phyloP scores from a whole-genome alignment of 1,140 invertebrate genomes.

The Dendrolimus punctatus region DNA sequence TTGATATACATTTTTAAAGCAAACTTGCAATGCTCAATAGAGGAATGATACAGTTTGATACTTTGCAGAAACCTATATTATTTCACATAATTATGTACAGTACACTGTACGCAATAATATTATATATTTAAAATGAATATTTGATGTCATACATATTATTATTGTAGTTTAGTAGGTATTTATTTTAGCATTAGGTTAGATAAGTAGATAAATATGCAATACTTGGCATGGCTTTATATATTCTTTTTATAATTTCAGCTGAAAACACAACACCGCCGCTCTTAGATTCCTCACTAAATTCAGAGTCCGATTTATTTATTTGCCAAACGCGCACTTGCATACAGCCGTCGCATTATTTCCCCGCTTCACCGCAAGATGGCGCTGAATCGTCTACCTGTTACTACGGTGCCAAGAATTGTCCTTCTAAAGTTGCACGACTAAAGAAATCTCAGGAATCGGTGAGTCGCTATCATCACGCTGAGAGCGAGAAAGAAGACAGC shows the following conservation, averaged over 20 bases:
- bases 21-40: no score
- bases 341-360: slow-evolving; percentile 57
- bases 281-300: slow-evolving; percentile 31
- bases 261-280: slow-evolving; percentile 50
- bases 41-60: no score
- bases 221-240: no score
- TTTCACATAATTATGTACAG: no score
- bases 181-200: no score
- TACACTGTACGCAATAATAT: no score
- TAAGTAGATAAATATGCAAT: no score
- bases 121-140: no score
- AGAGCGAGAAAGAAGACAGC: slow-evolving; percentile 46
- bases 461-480: slow-evolving; percentile 23
- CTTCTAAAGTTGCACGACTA: slow-evolving; percentile 47
- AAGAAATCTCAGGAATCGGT: slow-evolving; percentile 24
- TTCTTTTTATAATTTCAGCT: slow-evolving; percentile 27
- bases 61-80: no score
- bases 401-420: slow-evolving; percentile 49
- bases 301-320: slow-evolving; percentile 48
- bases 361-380: slow-evolving; percentile 27
- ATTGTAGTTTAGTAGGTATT: no score
- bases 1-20: no score
- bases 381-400: slow-evolving; percentile 34
- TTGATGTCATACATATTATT: no score
- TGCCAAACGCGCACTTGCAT: slow-evolving; percentile 57